Percentiles rank a stretch among this genome's conserved stretches.
Conservation (phyloP, 2,888 invertebrate genomes). For the Ormyrus labotus region DNA sequence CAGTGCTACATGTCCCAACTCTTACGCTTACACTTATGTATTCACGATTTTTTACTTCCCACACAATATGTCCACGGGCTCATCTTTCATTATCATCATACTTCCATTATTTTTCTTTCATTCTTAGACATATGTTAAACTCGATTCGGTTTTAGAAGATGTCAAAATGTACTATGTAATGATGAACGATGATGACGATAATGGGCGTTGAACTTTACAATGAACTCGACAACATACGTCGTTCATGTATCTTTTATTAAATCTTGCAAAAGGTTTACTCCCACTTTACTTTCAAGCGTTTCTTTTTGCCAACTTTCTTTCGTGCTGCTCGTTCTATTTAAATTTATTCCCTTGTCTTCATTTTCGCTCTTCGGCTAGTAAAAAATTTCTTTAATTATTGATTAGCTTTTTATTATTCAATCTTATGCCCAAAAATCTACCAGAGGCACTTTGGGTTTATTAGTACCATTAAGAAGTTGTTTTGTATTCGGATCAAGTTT, state of each 20-base stretch:
- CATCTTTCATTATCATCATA: neutral
- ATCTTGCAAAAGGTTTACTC: slow-evolving; percentile 7
- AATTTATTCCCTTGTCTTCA: neutral
- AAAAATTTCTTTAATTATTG: slow-evolving; percentile 38
- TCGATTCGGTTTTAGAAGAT: slow-evolving; percentile 10
- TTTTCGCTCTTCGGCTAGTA: slow-evolving; percentile 12
- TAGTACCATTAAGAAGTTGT: slow-evolving; percentile 72
- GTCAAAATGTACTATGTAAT: slow-evolving; percentile 9
- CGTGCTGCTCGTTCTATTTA: neutral
- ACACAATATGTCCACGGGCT: neutral
- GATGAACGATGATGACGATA: slow-evolving; percentile 6
- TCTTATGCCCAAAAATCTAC: slow-evolving; percentile 76
- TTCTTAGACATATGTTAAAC: slow-evolving; percentile 5
- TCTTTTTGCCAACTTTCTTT: neutral
- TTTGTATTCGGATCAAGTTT: slow-evolving; percentile 33
- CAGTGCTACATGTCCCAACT: neutral
- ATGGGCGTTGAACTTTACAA: neutral
- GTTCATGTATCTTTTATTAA: neutral
- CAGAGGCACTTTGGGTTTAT: slow-evolving; percentile 76
- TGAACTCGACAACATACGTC: neutral
- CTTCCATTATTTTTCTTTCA: neutral
- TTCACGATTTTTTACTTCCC: neutral
- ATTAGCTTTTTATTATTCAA: slow-evolving; percentile 66
- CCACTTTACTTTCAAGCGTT: neutral
- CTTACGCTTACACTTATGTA: neutral